These are phyloP conservation scores for Drosophila melanocephala DNA, from an alignment of 2,888 invertebrate genomes.

Conservation along the genomic window DNA sequence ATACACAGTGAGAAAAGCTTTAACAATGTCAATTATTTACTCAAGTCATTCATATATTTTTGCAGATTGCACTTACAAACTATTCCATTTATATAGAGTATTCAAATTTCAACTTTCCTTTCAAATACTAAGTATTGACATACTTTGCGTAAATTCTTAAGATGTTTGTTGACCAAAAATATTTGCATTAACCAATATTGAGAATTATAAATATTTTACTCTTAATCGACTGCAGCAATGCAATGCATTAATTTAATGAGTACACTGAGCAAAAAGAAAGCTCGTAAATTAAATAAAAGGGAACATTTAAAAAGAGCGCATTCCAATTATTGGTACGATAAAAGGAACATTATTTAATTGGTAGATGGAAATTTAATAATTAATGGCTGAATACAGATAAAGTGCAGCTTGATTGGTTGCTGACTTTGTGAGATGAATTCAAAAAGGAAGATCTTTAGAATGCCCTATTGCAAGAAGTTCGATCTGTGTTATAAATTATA, in stretches of 20 bases:
- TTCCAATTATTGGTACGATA: constrained; percentile 53
- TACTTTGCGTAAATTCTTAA: constrained; percentile 1
- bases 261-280: constrained; percentile 25
- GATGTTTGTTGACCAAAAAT: constrained; percentile 14
- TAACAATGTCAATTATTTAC: not conserved
- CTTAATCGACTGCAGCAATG: not conserved
- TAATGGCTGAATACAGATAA: constrained; percentile 30
- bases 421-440: not conserved
- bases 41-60: not conserved
- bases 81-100: not conserved
- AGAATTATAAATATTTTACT: not conserved
- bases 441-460: not conserved
- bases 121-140: not conserved
- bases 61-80: not conserved
- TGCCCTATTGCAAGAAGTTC: not conserved
- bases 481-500: not conserved
- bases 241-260: constrained; percentile 27
- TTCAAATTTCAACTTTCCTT: not conserved
- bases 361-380: constrained; percentile 37
- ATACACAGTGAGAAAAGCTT: not conserved
- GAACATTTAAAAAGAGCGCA: constrained; percentile 19
- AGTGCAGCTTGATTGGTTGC: not conserved
- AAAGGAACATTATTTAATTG: constrained; percentile 47
- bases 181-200: constrained; percentile 10
- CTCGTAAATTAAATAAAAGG: constrained; percentile 39